Evolutionary conservation across 2,888 invertebrate species (phyloP), one percentile per base, ranked within the genome.

Genomic region (Sycophila texana): DNA sequence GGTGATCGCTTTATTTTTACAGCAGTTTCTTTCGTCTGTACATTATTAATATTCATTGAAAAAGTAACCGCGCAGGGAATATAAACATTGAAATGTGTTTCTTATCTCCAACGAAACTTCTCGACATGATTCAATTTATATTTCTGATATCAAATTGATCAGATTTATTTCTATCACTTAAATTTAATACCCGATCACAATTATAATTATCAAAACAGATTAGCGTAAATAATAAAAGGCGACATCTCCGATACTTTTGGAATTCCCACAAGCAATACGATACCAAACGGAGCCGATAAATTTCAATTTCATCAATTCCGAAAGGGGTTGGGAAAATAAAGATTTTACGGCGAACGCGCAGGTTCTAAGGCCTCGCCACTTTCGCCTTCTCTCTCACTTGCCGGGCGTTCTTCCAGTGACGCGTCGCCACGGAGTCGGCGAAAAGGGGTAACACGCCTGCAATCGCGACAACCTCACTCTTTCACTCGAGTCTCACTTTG

Each of bases 361-460:
- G 49, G 57, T 78, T 66, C 51, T 26, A 26, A 26, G 26, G 26
- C 26, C 26, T 26, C 68, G 66, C 58, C 26, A 51, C 63, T 70
- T 20, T 68, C 73, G 58, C 77, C 73, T 72, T 76, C 68, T 60
- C 60, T 51, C 18, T 61, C 60, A 55, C 16, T 39, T 30, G 49
- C 30, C 7, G 12, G 47, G 20, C 49, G n/a, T 2, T 26, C 61
- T 30, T 20, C 18, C 39, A 10, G 39, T 7, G 10, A 39, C 10
- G 39, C 39, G 39, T 39, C 39, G 39, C 1, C 47, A 26, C 49
- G 12, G 16, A 55, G 57, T 16, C 13, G 10, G 10, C 55, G 71
- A 72, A 82, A 83, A 84, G 82, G 83, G 83, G 79, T 82, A 75
- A 78, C 78, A 77, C 63, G 70, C 68, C 76, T 55, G 70, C 76